Evolutionary conservation across 2,888 invertebrate genomes (phyloP).

Genomic region (Drosophila algonquin): DNA sequence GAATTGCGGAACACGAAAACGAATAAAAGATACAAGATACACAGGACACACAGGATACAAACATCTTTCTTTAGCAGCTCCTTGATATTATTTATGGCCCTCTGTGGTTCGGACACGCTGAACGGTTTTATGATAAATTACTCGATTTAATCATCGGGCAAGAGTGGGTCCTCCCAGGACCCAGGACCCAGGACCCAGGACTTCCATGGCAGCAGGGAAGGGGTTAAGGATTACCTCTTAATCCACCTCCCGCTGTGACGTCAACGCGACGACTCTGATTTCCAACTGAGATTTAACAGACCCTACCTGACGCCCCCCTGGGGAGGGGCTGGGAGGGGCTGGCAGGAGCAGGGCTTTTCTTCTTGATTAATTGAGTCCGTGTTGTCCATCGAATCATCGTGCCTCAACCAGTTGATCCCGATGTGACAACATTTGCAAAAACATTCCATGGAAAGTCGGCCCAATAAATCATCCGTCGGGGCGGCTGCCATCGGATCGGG

Average conservation of each 20-base stretch:
- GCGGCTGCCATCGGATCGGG: not conserved
- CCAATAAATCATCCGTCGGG: conserved; percentile 30
- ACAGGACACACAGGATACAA: conserved; percentile 15
- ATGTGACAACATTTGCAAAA: conserved; percentile 36
- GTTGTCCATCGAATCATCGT: conserved; percentile 26
- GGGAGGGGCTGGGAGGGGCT: not conserved
- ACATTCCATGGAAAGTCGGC: conserved; percentile 17
- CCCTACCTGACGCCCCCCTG: conserved; percentile 8
- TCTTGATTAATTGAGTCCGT: conserved; percentile 15
- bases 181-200: no score
- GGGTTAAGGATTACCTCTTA: conserved; percentile 6
- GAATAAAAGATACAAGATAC: conserved; percentile 11
- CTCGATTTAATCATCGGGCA: conserved; percentile 61
- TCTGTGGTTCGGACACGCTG: conserved; percentile 42
- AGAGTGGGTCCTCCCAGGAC: not conserved
- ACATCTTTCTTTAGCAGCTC: conserved; percentile 45
- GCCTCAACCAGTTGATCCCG: conserved; percentile 29
- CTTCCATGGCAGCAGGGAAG: not conserved
- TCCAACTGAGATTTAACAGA: not conserved
- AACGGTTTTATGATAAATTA: conserved; percentile 72
- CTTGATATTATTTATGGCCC: conserved; percentile 63
- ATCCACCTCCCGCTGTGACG: not conserved
- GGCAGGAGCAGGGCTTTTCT: conserved; percentile 11
- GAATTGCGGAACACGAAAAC: conserved; percentile 26
- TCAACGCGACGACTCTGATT: not conserved